Conservation (phyloP, 2,113 vertebrate genomes). For the Engraulis encrasicolus region DNA sequence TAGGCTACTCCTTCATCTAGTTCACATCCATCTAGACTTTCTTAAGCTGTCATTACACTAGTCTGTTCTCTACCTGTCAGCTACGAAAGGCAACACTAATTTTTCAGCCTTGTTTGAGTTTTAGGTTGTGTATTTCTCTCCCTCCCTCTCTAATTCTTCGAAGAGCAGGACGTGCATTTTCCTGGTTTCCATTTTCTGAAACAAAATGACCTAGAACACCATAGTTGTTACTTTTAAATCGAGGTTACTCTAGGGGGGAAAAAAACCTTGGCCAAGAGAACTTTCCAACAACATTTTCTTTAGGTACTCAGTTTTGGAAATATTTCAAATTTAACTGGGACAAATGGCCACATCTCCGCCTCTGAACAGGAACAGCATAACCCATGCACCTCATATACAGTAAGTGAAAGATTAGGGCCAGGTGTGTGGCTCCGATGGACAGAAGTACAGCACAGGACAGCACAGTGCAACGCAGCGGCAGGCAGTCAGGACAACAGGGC, state of each 20-base stretch:
- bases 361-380: neutral
- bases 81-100: neutral
- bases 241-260: neutral
- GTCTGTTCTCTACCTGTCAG: neutral
- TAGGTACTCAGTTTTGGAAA: too few species aligned
- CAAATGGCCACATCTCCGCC: neutral
- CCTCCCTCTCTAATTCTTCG: neutral
- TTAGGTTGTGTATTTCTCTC: neutral
- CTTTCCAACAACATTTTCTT: neutral
- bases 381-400: conserved; percentile 3
- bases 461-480: too few species aligned
- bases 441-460: too few species aligned
- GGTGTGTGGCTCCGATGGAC: conserved; percentile 32
- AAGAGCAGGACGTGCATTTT: too few species aligned
- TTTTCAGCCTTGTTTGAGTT: neutral
- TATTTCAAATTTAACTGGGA: neutral
- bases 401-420: conserved; percentile 19
- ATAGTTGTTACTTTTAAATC: neutral
- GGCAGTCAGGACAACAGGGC: too few species aligned
- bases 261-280: neutral
- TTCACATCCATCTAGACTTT: too few species aligned
- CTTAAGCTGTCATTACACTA: too few species aligned
- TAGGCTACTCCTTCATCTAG: neutral
- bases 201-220: neutral
- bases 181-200: neutral